phyloP scores from a whole-genome alignment of 30 jellyfish, hydroid and myxozoan species.

The Hydractinia symbiolongicarpus region DNA sequence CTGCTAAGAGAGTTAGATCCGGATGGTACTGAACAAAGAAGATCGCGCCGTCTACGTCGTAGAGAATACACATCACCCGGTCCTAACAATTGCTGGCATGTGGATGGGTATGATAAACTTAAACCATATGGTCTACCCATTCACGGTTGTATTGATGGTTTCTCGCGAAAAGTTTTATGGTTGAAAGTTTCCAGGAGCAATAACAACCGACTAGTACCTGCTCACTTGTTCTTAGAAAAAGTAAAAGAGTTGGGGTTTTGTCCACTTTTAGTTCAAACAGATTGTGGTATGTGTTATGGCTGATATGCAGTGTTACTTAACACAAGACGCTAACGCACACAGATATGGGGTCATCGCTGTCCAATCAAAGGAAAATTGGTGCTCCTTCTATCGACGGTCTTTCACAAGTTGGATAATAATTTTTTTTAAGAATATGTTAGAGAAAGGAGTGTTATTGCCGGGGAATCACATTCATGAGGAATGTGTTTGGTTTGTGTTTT shows the following conservation, averaged over 20 bases:
- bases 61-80: constrained; percentile 32
- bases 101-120: constrained; percentile 40
- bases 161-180: constrained; percentile 60
- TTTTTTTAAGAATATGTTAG: constrained; percentile 1
- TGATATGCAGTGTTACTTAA: constrained; percentile 41
- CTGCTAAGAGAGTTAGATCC: constrained; percentile 44
- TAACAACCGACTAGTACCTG: constrained; percentile 38
- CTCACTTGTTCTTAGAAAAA: constrained; percentile 33
- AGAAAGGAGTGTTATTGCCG: not conserved
- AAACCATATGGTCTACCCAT: constrained; percentile 56
- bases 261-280: constrained; percentile 33
- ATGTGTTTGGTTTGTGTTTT: constrained; percentile 40
- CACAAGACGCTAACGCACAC: constrained; percentile 44
- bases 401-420: constrained; percentile 6
- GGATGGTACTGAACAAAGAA: constrained; percentile 36
- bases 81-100: constrained; percentile 45
- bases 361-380: constrained; percentile 53
- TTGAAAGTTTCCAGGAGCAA: constrained; percentile 46
- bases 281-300: constrained; percentile 54
- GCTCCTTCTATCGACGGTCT: constrained; percentile 27
- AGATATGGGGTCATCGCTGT: constrained; percentile 65
- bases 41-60: constrained; percentile 15
- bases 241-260: constrained; percentile 45
- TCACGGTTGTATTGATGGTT: constrained; percentile 68
- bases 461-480: constrained; percentile 31